A percentile compares a stretch with the other conserved stretches of the same genome.
phyloP scores from a whole-genome alignment of 1,140 invertebrate genomes.

The Oryctes rhinoceros region DNA sequence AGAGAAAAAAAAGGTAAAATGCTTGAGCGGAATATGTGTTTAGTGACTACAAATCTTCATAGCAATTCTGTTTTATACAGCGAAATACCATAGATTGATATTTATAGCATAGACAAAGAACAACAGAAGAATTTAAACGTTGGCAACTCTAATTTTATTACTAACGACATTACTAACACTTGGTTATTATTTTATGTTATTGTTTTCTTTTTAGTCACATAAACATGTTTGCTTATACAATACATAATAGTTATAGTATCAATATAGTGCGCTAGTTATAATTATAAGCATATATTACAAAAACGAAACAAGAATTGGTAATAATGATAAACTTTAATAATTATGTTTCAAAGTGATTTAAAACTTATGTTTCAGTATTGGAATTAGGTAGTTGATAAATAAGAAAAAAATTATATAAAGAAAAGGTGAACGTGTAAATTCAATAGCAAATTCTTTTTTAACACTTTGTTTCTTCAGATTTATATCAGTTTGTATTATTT shows the following conservation, averaged over 20 bases:
- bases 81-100: neutral
- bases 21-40: too few relatives aligned
- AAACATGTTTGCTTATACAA: constrained; percentile 6
- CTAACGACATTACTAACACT: neutral
- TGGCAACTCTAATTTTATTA: constrained; percentile 13
- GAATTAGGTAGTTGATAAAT: constrained; percentile 14
- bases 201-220: constrained; percentile 9
- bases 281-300: constrained; percentile 3
- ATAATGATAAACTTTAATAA: constrained; percentile 36
- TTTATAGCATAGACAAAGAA: neutral
- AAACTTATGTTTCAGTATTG: constrained; percentile 5
- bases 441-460: neutral
- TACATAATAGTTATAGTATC: constrained; percentile 30
- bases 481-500: constrained; percentile 2
- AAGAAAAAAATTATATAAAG: neutral
- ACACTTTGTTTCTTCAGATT: neutral
- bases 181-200: neutral
- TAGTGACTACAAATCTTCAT: too few relatives aligned
- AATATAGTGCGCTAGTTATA: constrained; percentile 13
- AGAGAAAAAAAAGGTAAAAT: too few relatives aligned
- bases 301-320: constrained; percentile 23
- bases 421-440: constrained; percentile 9
- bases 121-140: neutral
- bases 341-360: constrained; percentile 35
- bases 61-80: too few relatives aligned